Conservation (phyloP, 1,140 invertebrate species). For the Habropoda laboriosa region DNA sequence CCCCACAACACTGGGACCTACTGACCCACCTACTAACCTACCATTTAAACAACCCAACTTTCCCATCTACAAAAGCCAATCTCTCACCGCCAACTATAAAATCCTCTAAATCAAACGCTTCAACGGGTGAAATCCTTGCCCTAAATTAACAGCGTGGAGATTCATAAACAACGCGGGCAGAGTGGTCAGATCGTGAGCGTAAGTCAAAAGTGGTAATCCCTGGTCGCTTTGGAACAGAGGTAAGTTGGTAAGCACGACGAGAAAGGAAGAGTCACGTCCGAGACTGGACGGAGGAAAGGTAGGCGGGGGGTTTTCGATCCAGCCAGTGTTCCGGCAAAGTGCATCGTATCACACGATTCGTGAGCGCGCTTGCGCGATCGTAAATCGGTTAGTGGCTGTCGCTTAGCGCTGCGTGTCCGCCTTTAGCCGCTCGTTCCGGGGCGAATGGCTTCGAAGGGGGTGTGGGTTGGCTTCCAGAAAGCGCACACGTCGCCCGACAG, state of each 20-base stretch:
- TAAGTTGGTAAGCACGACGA: conserved; percentile 21
- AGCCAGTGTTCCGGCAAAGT: conserved; percentile 54
- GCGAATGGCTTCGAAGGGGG: conserved; percentile 59
- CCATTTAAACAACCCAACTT: no score
- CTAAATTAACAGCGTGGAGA: not conserved
- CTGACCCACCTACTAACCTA: no score
- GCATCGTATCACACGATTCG: conserved; percentile 57
- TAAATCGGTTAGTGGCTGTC: conserved; percentile 69
- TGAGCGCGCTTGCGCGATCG: conserved; percentile 62
- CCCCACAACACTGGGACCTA: no score
- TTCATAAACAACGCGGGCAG: not conserved
- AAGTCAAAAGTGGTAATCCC: conserved; percentile 33
- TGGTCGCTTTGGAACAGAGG: not conserved
- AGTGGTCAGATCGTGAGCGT: not conserved
- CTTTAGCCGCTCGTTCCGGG: conserved; percentile 64
- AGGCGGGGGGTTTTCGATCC: conserved; percentile 35
- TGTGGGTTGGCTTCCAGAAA: conserved; percentile 41
- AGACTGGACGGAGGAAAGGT: not conserved
- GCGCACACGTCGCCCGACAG: conserved; percentile 65
- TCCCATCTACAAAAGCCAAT: no score
- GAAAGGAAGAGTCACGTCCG: conserved; percentile 33
- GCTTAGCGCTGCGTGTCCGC: conserved; percentile 62
- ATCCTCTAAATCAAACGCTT: no score
- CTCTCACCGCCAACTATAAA: no score
- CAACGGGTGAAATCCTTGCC: no score